Percentiles rank a stretch among this genome's conserved stretches.
Evolutionary conservation across 2,888 invertebrate genomes (phyloP).

Genomic region (Limnephilus lunatus): DNA sequence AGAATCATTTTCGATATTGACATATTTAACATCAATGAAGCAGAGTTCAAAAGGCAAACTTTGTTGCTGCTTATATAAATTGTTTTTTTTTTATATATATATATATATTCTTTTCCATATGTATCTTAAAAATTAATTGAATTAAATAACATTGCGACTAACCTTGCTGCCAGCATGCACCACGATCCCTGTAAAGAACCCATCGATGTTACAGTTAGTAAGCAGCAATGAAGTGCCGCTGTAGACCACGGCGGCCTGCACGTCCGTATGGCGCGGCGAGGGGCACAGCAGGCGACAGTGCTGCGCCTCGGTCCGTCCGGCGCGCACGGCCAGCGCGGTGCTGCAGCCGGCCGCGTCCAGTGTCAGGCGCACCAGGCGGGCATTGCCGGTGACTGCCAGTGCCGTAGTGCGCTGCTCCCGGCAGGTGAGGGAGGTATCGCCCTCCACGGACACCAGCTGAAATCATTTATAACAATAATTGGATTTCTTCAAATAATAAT

Average conservation of each 20-base stretch:
- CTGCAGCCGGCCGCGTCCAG: conserved; percentile 51
- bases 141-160: not conserved
- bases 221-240: conserved; percentile 73
- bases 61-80: no score
- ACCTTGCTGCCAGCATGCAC: conserved; percentile 55
- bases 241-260: conserved; percentile 72
- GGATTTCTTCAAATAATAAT: not conserved
- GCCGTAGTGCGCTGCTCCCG: conserved; percentile 48
- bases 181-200: conserved; percentile 71
- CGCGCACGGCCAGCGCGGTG: conserved; percentile 57
- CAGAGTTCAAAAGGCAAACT: no score
- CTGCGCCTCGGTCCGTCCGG: not conserved
- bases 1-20: no score
- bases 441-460: conserved; percentile 47
- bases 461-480: conserved; percentile 13
- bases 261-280: not conserved
- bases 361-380: conserved; percentile 27
- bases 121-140: no score
- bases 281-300: conserved; percentile 61
- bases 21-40: not conserved
- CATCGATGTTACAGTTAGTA: conserved; percentile 73
- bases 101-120: no score
- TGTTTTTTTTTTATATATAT: no score
- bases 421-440: conserved; percentile 35
- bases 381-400: conserved; percentile 48